Evolutionary conservation across 2,113 vertebrate species (phyloP).

Genomic region (Megatriorchis doriae): DNA sequence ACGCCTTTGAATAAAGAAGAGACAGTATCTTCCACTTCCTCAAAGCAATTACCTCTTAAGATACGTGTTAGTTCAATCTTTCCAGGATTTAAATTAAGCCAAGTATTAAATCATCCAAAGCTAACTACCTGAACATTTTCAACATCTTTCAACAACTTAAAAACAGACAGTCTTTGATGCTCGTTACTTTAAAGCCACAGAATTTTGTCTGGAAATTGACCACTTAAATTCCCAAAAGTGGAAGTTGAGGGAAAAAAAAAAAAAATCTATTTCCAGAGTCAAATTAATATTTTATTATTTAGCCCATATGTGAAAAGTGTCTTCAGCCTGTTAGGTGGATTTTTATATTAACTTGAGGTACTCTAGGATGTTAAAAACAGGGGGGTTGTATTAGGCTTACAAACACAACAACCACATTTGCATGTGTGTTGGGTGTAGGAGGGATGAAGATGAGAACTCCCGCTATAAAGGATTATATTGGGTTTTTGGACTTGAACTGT

Average conservation of each 20-base stretch:
- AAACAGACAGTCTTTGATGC: constrained; percentile 5
- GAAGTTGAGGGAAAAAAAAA: not conserved
- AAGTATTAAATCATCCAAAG: constrained; percentile 19
- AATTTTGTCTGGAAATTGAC: constrained; percentile 22
- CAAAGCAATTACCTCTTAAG: constrained; percentile 11
- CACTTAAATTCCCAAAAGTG: not conserved
- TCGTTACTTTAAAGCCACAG: not conserved
- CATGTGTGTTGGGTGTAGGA: accelerated
- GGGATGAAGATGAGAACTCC: not conserved
- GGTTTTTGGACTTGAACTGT: not conserved
- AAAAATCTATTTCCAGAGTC: not conserved
- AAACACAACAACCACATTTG: not conserved
- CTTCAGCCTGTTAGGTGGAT: not conserved
- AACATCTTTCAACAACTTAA: not conserved
- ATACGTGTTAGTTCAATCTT: not conserved
- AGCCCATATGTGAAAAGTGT: not conserved
- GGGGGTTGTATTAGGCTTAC: not conserved
- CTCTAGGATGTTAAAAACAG: not conserved
- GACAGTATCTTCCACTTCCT: not conserved
- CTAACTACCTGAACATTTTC: constrained; percentile 14
- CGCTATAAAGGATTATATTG: not conserved
- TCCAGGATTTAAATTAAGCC: constrained; percentile 39
- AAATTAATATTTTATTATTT: not conserved
- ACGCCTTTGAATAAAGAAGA: not conserved
- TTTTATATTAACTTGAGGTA: not conserved